These are phyloP conservation scores for Platalea minor DNA, from an alignment of 2,797 vertebrate species.

Conservation along the genomic window DNA sequence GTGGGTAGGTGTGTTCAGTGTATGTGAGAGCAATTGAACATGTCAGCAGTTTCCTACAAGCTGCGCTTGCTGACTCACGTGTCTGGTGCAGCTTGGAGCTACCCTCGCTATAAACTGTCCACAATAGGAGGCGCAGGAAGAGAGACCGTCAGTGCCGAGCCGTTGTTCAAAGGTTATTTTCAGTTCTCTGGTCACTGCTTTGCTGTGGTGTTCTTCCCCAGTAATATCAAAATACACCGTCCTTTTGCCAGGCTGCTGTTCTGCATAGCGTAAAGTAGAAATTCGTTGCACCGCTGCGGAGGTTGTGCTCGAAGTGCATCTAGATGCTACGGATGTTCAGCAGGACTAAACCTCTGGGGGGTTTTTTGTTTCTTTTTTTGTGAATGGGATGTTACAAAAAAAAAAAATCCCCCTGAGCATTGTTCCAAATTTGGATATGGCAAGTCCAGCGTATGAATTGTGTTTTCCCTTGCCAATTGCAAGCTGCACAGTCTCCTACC, in stretches of 20 bases:
- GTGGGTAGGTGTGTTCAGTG: conserved; percentile 71
- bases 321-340: not conserved
- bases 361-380: not conserved
- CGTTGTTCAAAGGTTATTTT: conserved; percentile 57
- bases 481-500: not conserved
- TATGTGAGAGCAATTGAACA: conserved; percentile 67
- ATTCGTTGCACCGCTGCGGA: not conserved
- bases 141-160: conserved; percentile 18
- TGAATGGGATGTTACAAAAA: not conserved
- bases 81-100: conserved; percentile 68
- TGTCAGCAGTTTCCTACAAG: conserved; percentile 81
- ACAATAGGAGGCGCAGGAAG: conserved; percentile 36
- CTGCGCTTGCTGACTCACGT: conserved; percentile 80
- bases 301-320: not conserved
- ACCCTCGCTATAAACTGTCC: conserved; percentile 62
- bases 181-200: conserved; percentile 51
- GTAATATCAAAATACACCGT: not conserved
- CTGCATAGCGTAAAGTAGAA: not conserved
- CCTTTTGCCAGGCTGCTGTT: not conserved
- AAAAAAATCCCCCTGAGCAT: not conserved
- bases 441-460: not conserved
- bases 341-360: not conserved
- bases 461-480: not conserved
- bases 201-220: conserved; percentile 32
- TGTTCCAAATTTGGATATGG: not conserved